Conservation (phyloP, 2,797 vertebrate species). For the Arnoldichthys spilopterus region DNA sequence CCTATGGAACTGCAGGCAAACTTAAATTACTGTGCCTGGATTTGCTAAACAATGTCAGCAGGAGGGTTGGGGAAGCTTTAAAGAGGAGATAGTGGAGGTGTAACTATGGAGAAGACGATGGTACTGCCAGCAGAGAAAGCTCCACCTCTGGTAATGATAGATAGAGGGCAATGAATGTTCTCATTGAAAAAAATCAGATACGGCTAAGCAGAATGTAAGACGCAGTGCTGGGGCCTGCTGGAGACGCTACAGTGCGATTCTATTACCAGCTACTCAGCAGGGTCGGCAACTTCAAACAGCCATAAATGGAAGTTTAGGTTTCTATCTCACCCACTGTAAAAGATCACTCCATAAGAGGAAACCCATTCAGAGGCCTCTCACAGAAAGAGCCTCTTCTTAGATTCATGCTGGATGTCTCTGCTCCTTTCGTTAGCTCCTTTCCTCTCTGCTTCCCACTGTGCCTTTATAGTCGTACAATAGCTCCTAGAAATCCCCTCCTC, state of each 20-base stretch:
- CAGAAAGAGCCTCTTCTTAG: slow-evolving; percentile 37
- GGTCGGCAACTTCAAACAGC: slow-evolving; percentile 61
- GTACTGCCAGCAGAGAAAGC: slow-evolving; percentile 28
- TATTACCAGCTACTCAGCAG: slow-evolving; percentile 60
- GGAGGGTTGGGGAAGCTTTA: slow-evolving; percentile 19
- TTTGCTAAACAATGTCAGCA: slow-evolving; percentile 33
- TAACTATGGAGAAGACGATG: slow-evolving; percentile 38
- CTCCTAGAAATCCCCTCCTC: slow-evolving; percentile 39
- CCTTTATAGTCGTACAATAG: slow-evolving; percentile 61
- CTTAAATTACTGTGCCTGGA: slow-evolving; percentile 24
- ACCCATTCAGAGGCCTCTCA: slow-evolving; percentile 64
- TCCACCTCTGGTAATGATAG: slow-evolving; percentile 40
- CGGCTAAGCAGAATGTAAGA: slow-evolving; percentile 32
- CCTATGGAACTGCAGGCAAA: slow-evolving; percentile 14
- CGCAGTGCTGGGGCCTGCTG: slow-evolving; percentile 35
- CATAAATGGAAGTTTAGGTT: slow-evolving; percentile 65
- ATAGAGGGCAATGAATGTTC: slow-evolving; percentile 38
- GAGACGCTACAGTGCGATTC: slow-evolving; percentile 46
- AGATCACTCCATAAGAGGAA: slow-evolving; percentile 65
- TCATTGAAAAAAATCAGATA: slow-evolving; percentile 55
- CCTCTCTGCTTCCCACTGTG: slow-evolving; percentile 59
- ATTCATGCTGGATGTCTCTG: slow-evolving; percentile 51
- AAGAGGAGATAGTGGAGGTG: slow-evolving; percentile 41
- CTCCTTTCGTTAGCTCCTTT: slow-evolving; percentile 62
- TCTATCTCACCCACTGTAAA: slow-evolving; percentile 59